Percentiles rank a stretch among this genome's conserved stretches.
phyloP scores from a whole-genome alignment of 1,140 invertebrate species.

The Oreohelix idahoensis region DNA sequence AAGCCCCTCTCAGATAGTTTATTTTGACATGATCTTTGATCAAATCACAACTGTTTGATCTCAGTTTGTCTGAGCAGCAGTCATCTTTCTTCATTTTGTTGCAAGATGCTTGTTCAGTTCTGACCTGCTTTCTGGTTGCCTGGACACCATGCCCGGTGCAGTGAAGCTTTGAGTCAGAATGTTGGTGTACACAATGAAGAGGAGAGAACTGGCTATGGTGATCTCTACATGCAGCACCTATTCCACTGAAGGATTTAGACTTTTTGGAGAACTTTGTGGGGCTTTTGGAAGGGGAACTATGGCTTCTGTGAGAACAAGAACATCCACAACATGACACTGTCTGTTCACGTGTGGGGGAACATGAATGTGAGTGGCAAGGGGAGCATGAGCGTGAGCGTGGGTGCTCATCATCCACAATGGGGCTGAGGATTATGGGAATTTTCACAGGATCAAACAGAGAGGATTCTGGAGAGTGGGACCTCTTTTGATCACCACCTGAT shows the following conservation, averaged over 20 bases:
- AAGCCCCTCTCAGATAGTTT: background rate
- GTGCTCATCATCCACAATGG: conserved; percentile 42
- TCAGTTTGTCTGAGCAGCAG: background rate
- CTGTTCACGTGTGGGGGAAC: conserved; percentile 16
- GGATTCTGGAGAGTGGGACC: conserved; percentile 14
- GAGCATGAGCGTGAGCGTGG: conserved; percentile 37
- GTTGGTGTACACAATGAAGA: background rate
- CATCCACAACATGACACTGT: conserved; percentile 10
- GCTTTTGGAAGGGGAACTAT: conserved; percentile 26
- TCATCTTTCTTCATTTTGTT: background rate
- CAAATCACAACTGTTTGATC: conserved; percentile 9
- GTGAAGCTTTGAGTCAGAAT: background rate
- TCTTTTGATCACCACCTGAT: background rate
- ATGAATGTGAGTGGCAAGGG: background rate
- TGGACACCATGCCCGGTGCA: background rate
- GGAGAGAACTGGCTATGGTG: background rate
- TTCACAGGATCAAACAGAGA: conserved; percentile 60
- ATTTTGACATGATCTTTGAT: background rate
- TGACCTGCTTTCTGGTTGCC: background rate
- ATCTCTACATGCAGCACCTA: background rate
- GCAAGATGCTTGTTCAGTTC: background rate
- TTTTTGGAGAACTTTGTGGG: background rate
- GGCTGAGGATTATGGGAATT: conserved; percentile 53
- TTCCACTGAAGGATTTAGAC: conserved; percentile 27
- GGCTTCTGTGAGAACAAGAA: conserved; percentile 11